Base-by-base conservation (phyloP, 2,888 invertebrate species). In the Molorchus minor region DNA sequence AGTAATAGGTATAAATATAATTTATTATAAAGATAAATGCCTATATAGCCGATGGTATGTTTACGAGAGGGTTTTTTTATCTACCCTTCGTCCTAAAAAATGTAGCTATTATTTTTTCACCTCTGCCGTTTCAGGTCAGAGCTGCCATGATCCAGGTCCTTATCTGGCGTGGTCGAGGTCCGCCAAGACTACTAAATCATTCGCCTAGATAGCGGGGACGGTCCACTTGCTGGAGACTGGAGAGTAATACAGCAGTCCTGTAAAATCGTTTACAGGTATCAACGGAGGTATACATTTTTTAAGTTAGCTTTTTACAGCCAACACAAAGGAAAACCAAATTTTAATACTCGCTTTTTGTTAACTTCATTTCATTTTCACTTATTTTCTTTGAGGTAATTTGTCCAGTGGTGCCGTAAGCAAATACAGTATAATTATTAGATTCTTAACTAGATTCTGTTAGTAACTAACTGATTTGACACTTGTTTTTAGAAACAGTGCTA, bases 101-200 rank as follows among this genome's bases (percentile, higher is more conserved):
- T 71, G 69, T 71, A 69, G 75, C 75, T 71, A 74, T 75, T 75
- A 74, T 74, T 74, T 74, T 75, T 75, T 74, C 74, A 74, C 75
- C 74, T 74, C 73, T 67, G 69, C 69, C 66, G 64, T 73, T 73
- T 61, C 71, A 74, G 77, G 73, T 74, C 74, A 71, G 63, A 70
- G 69, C 71, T 66, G 73, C 68, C 74, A 69, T 71, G 72, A 75
- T 73, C 73, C 74, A 65, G 66, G 69, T 65, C 71, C 75, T 76
- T 76, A 76, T 76, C 76, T 71, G 63, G 65, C 68, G 64, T 62
- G 62, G 70, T 68, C 71, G 64, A 67, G 73, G 74, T 72, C 73
- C 72, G 69, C 70, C 71, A 73, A 73, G 74, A 74, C 71, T 71
- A 73, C 70, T 78, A 78, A 78, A 78, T 78, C 78, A 78, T 75